phyloP scores from a whole-genome alignment of 2,888 invertebrate species.

The Nemurella pictetii region DNA sequence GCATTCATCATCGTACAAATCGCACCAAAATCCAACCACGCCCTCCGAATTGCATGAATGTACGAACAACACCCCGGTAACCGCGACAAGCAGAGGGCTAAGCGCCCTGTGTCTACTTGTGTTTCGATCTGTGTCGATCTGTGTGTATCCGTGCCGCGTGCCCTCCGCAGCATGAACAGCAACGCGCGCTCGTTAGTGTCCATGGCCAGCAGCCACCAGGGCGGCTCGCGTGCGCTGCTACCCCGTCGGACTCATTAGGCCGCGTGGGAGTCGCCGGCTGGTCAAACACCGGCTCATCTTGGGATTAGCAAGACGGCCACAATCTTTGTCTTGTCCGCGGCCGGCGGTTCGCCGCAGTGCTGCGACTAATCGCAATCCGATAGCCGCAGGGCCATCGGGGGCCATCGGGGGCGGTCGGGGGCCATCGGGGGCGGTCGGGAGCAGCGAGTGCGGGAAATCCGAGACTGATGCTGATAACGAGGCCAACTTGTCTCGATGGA shows the following conservation, averaged over 20 bases:
- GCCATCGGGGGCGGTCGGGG: background rate
- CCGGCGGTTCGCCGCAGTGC: background rate
- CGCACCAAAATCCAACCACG: background rate
- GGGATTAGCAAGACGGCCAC: slow-evolving; percentile 18
- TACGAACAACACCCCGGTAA: background rate
- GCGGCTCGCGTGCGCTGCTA: background rate
- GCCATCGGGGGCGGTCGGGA: background rate
- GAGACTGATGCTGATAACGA: no score
- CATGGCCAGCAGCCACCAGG: background rate
- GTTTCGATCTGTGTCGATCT: no score
- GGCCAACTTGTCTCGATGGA: no score
- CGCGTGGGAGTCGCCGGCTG: slow-evolving; percentile 19
- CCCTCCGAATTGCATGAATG: background rate
- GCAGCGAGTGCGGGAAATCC: no score
- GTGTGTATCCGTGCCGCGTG: no score
- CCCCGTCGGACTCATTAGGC: background rate
- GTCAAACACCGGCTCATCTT: slow-evolving; percentile 14
- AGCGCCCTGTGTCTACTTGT: background rate
- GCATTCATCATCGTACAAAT: background rate
- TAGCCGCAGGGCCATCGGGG: background rate
- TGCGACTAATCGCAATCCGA: slow-evolving; percentile 26
- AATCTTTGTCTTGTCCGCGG: slow-evolving; percentile 11
- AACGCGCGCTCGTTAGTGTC: background rate
- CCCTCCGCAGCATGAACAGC: no score
- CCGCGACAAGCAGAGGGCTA: background rate